These are phyloP conservation scores for Coelinius sp. DNA, from an alignment of 2,888 invertebrate genomes.

Conservation along the genomic window DNA sequence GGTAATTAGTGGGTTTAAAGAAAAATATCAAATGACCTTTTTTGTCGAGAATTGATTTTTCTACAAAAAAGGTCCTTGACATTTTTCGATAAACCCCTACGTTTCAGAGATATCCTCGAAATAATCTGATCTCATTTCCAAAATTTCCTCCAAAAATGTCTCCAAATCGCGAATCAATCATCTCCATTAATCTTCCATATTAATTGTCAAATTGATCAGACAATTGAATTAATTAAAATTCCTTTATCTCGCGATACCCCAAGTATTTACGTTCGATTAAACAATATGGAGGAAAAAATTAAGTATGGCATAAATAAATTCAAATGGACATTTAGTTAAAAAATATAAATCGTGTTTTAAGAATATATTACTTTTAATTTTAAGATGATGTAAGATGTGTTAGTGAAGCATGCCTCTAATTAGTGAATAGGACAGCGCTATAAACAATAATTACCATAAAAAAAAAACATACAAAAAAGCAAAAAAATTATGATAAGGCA, in stretches of 20 bases:
- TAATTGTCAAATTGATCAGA: slow-evolving; percentile 1
- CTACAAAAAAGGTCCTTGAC: neutral
- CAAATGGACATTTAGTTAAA: slow-evolving; percentile 45
- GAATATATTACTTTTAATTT: slow-evolving; percentile 68
- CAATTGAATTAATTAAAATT: neutral
- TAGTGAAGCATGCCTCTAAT: slow-evolving; percentile 70
- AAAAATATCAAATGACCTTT: neutral
- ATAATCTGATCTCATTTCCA: neutral
- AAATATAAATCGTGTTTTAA: slow-evolving; percentile 63
- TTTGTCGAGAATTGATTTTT: too few species aligned
- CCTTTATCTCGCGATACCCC: slow-evolving; percentile 37
- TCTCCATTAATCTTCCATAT: neutral
- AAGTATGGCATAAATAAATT: slow-evolving; percentile 32
- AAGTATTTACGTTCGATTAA: slow-evolving; percentile 44
- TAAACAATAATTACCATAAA: slow-evolving; percentile 67
- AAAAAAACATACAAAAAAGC: neutral
- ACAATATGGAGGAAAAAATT: slow-evolving; percentile 37
- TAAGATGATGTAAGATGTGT: slow-evolving; percentile 70
- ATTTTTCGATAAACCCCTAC: neutral
- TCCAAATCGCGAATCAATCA: neutral
- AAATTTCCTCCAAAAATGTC: neutral
- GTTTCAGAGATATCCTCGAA: neutral
- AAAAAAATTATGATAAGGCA: slow-evolving; percentile 68
- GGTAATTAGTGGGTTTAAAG: neutral
- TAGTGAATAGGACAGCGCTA: slow-evolving; percentile 69